These are phyloP conservation scores for Eueides isabella DNA, from an alignment of 1,140 invertebrate genomes.

Conservation along the genomic window DNA sequence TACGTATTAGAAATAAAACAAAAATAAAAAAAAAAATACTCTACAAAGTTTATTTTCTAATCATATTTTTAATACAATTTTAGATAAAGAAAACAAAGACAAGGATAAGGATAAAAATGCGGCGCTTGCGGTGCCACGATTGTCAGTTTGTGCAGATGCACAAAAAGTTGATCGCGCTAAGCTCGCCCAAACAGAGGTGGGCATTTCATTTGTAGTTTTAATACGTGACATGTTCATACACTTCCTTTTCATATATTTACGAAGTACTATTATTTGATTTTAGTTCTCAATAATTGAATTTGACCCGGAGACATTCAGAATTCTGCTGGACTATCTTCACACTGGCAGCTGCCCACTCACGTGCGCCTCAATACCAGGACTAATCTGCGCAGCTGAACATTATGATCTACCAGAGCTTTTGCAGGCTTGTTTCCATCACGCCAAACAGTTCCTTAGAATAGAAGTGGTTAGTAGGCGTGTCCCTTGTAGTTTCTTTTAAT, in stretches of 20 bases:
- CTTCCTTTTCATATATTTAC: no score
- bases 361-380: slow-evolving; percentile 94
- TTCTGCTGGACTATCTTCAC: slow-evolving; percentile 95
- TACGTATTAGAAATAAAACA: no score
- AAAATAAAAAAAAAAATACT: no score
- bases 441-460: slow-evolving; percentile 95
- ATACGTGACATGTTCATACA: no score
- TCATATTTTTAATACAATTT: slow-evolving; percentile 40
- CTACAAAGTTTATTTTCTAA: no score
- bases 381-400: slow-evolving; percentile 96
- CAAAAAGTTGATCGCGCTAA: slow-evolving; percentile 96
- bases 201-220: not conserved
- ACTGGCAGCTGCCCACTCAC: slow-evolving; percentile 95
- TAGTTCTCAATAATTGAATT: slow-evolving; percentile 97
- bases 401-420: slow-evolving; percentile 96
- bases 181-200: slow-evolving; percentile 94
- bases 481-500: not conserved
- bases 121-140: slow-evolving; percentile 90
- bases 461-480: slow-evolving; percentile 87
- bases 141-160: slow-evolving; percentile 95
- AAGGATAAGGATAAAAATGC: slow-evolving; percentile 91
- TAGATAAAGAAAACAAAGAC: slow-evolving; percentile 90
- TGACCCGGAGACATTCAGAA: slow-evolving; percentile 95
- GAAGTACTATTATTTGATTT: slow-evolving; percentile 38
- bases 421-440: slow-evolving; percentile 97